Base-by-base conservation (phyloP, 2,888 invertebrate genomes). In the Atrina japonica region DNA sequence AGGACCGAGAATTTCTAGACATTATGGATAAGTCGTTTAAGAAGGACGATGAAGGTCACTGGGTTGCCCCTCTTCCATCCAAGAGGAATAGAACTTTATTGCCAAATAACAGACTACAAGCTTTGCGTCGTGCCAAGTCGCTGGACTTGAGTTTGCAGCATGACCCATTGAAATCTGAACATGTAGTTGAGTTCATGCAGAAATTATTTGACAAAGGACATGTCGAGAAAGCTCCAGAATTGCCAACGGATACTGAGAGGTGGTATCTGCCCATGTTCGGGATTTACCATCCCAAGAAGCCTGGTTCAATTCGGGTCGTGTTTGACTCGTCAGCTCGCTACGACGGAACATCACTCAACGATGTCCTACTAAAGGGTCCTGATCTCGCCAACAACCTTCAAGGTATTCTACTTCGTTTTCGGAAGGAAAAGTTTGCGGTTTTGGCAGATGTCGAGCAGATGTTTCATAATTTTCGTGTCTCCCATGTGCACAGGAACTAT, bases 241-340 rank as follows among this genome's bases (percentile, higher is more conserved):
- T 76, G 0, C 11, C 16, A 14, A 18, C 18, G 0, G 60, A 65
- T 25, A 50, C 64, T 59, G 68, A 76, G 43, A 23, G 66, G 7
- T 75, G 74, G 76, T 78, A 70, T 47, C 41, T 78, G 7, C 76
- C 78, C 2, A 68, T 68, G 52, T 76, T 76, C 49, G 75, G 70
- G 2, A 64, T 74, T 2, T 72, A 65, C 59, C 68, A 69, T 27
- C 63, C 68, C 5, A 69, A 30, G 41, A 69, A 69, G 49, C 68
- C 68, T 9, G 49, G 52, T 30, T 25, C 56, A 21, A 69, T 76
- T 3, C 40, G 74, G 30, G 74, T 59, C 14, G 78, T 76, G 7
- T 75, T 73, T 35, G 75, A 76, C 41, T 71, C 69, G 1, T 70
- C 78, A 0, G 66, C 71, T 7, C 52, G 53, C 16, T 66, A 40